phyloP scores from a whole-genome alignment of 2,113 vertebrate species.

The Aplodontia rufa region DNA sequence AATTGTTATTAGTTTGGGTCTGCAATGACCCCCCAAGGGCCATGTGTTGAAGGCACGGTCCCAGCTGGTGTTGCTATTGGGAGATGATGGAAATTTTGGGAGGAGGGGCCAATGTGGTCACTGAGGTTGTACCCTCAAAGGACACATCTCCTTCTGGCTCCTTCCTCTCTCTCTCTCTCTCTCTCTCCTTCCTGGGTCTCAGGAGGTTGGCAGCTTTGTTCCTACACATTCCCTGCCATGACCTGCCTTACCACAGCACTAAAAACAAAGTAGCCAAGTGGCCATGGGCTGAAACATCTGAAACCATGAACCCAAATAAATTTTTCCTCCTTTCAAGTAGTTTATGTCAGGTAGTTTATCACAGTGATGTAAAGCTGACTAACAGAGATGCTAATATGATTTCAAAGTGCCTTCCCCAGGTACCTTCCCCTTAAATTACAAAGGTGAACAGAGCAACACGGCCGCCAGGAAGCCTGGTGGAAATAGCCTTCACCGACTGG shows the following conservation, averaged over 20 bases:
- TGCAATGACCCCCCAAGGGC: not conserved
- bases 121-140: no score
- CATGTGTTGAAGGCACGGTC: not conserved
- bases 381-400: not conserved
- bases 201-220: not conserved
- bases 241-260: not conserved
- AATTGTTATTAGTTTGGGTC: not conserved
- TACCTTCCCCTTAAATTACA: not conserved
- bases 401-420: not conserved
- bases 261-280: not conserved
- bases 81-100: not conserved
- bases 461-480: not conserved
- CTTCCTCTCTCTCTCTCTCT: not conserved
- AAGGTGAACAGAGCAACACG: not conserved
- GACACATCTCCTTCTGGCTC: no score
- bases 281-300: not conserved
- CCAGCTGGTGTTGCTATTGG: not conserved
- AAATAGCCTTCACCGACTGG: not conserved
- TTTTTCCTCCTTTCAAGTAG: not conserved
- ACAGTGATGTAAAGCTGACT: not conserved
- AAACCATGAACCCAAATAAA: not conserved
- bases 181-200: not conserved
- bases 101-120: no score
- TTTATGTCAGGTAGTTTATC: not conserved
- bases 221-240: not conserved